These are phyloP conservation scores for Opisthograptis luteolata DNA, from an alignment of 2,888 invertebrate species.

Conservation along the genomic window DNA sequence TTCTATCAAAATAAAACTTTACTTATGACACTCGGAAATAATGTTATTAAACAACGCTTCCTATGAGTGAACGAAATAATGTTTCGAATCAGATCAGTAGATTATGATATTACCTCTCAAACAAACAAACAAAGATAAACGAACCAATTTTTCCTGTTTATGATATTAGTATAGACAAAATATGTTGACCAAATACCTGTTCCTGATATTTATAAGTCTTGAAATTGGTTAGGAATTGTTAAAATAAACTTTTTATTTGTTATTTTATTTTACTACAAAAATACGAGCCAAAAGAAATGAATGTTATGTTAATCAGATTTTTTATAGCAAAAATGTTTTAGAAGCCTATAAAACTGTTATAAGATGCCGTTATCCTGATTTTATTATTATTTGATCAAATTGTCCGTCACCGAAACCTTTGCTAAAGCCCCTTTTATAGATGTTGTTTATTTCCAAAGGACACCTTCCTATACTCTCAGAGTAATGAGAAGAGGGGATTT, in stretches of 20 bases:
- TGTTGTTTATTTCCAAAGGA: slow-evolving; percentile 8
- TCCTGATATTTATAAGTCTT: too few species aligned
- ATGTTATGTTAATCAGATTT: slow-evolving; percentile 11
- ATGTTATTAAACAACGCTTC: too few species aligned
- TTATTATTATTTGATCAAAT: slow-evolving; percentile 23
- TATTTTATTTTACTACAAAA: slow-evolving; percentile 1
- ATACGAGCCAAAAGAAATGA: slow-evolving; percentile 7
- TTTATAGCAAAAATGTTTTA: slow-evolving; percentile 14
- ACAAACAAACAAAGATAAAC: too few species aligned
- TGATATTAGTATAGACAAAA: too few species aligned
- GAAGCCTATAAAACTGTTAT: slow-evolving; percentile 17
- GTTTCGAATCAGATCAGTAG: too few species aligned
- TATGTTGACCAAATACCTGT: too few species aligned
- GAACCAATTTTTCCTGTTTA: too few species aligned
- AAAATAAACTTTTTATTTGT: neutral
- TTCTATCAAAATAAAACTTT: too few species aligned
- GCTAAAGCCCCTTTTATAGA: slow-evolving; percentile 10
- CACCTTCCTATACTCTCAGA: slow-evolving; percentile 1
- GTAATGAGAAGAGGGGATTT: neutral
- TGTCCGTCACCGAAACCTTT: slow-evolving; percentile 12
- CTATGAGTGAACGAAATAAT: too few species aligned
- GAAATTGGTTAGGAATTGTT: too few species aligned
- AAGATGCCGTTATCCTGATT: slow-evolving; percentile 6
- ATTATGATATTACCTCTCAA: too few species aligned
- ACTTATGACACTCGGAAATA: too few species aligned